Percentiles rank a stretch among this genome's conserved stretches.
Evolutionary conservation across 2,113 vertebrate species (phyloP).

Genomic region (Anseranas semipalmata): DNA sequence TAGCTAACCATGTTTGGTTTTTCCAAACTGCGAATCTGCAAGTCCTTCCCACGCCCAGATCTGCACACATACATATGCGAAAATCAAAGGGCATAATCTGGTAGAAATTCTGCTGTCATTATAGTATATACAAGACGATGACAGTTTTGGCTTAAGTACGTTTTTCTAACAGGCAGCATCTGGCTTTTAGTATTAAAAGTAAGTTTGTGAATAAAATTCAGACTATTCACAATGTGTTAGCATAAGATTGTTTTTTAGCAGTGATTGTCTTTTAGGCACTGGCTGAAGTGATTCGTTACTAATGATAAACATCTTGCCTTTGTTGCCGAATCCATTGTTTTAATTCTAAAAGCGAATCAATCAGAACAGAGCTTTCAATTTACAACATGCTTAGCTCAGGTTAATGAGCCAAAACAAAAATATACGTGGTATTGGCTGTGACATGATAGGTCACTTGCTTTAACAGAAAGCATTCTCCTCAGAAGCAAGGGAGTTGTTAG

Average conservation of each 20-base stretch:
- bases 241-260: not conserved
- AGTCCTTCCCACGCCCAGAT: slow-evolving; percentile 24
- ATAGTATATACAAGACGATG: slow-evolving; percentile 2
- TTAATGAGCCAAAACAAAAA: slow-evolving; percentile 39
- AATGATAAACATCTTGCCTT: slow-evolving; percentile 6
- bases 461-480: not conserved
- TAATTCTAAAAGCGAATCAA: not conserved
- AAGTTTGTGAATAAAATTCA: slow-evolving; percentile 64
- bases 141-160: slow-evolving; percentile 42
- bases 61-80: slow-evolving; percentile 43
- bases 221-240: slow-evolving; percentile 38
- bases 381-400: slow-evolving; percentile 18
- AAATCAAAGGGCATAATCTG: slow-evolving; percentile 73
- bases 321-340: slow-evolving; percentile 3
- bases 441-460: not conserved
- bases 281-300: not conserved
- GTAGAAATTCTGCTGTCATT: slow-evolving; percentile 60
- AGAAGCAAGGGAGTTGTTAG: not conserved
- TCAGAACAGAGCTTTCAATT: slow-evolving; percentile 1
- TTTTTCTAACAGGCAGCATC: slow-evolving; percentile 59
- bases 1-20: slow-evolving; percentile 17
- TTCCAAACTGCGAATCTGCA: slow-evolving; percentile 43
- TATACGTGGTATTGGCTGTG: not conserved
- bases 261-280: not conserved
- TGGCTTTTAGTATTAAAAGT: slow-evolving; percentile 64